Conservation (phyloP, 2,888 invertebrate genomes). For the Parthenolecanium corni region DNA sequence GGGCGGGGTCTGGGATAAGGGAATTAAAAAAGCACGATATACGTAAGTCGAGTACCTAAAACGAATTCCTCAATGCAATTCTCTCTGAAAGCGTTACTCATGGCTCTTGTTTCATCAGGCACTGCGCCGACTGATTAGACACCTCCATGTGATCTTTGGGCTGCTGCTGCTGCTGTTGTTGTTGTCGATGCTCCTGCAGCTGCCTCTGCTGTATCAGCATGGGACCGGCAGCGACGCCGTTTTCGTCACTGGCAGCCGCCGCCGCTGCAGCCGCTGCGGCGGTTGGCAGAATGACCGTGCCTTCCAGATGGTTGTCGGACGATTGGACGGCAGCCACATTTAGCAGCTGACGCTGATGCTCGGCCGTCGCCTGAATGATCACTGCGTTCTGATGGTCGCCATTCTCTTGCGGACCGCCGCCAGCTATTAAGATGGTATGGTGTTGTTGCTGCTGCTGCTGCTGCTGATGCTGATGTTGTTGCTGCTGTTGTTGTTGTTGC, state of each 20-base stretch:
- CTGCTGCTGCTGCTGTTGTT: neutral
- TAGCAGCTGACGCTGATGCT: neutral
- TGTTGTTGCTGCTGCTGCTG: constrained; percentile 33
- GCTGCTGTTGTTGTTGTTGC: constrained; percentile 35
- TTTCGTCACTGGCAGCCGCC: constrained; percentile 1
- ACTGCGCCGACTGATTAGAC: neutral
- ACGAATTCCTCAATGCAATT: constrained; percentile 25
- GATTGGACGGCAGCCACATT: no score
- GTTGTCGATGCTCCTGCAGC: constrained; percentile 2
- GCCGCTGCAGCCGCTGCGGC: neutral
- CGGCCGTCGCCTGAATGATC: constrained; percentile 11
- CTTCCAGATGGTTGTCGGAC: constrained; percentile 9
- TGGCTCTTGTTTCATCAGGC: constrained; percentile 14
- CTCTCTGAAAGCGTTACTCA: constrained; percentile 19
- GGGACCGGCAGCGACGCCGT: neutral
- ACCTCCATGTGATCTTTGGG: neutral
- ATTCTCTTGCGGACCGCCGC: constrained; percentile 1
- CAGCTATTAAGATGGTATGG: constrained; percentile 11
- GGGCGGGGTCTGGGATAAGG: no score
- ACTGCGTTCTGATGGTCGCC: constrained; percentile 8
- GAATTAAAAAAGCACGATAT: no score
- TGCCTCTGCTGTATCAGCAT: constrained; percentile 18
- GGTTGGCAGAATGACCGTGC: constrained; percentile 1
- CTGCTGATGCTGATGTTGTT: constrained; percentile 34
- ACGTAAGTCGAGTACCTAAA: constrained; percentile 4